Evolutionary conservation across 2,113 vertebrate species (phyloP).

Genomic region (Manacus vitellinus): DNA sequence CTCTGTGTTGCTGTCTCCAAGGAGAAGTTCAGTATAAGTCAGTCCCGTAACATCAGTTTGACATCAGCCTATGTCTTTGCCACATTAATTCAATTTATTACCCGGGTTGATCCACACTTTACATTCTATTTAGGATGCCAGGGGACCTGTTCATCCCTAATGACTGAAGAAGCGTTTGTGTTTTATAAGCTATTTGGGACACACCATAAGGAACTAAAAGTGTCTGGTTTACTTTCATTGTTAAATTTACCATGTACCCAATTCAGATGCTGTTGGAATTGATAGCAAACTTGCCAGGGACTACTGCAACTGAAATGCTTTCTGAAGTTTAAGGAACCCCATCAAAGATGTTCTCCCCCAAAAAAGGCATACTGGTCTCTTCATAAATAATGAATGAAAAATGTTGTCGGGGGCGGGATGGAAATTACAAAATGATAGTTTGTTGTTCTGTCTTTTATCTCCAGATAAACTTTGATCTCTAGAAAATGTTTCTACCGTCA

Average conservation of each 20-base stretch:
- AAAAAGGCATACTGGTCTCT: neutral
- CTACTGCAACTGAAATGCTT: neutral
- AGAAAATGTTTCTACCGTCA: constrained; percentile 27
- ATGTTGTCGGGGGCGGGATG: neutral
- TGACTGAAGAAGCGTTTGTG: constrained; percentile 57
- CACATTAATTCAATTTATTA: constrained; percentile 66
- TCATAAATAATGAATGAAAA: neutral
- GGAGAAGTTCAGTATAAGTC: constrained; percentile 49
- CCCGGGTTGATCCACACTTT: constrained; percentile 34
- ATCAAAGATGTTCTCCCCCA: neutral
- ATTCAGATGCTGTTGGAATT: neutral
- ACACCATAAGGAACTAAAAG: constrained; percentile 54
- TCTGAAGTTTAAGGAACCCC: neutral
- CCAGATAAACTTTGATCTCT: constrained; percentile 61
- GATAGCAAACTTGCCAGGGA: neutral
- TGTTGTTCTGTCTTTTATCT: constrained; percentile 59
- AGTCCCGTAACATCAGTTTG: constrained; percentile 46
- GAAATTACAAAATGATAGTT: constrained; percentile 52
- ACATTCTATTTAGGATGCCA: constrained; percentile 39
- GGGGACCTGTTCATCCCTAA: constrained; percentile 55
- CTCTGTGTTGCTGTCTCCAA: constrained; percentile 24
- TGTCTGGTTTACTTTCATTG: constrained; percentile 43
- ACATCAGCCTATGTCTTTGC: constrained; percentile 52
- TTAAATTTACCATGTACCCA: constrained; percentile 39
- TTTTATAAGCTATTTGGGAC: constrained; percentile 62